Conservation (phyloP, 53 echinoderm and acorn worm species). For the Echinarachnius parma region DNA sequence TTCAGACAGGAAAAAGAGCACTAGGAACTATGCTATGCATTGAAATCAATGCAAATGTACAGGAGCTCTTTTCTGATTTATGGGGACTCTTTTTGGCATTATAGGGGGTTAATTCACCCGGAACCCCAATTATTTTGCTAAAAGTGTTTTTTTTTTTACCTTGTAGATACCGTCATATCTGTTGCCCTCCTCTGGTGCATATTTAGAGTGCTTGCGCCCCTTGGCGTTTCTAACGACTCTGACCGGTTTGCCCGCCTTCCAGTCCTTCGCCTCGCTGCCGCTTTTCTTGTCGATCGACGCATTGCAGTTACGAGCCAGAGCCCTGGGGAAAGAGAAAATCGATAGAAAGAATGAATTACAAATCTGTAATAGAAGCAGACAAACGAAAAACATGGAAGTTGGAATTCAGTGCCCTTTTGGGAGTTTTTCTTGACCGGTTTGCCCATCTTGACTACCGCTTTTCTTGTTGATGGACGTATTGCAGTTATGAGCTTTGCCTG, state of each 20-base stretch:
- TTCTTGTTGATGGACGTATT: too few relatives aligned
- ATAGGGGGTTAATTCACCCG: too few relatives aligned
- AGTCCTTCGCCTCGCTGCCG: slow-evolving; percentile 92
- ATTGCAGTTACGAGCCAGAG: slow-evolving; percentile 88
- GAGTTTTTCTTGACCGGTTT: not conserved
- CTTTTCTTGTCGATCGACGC: slow-evolving; percentile 68
- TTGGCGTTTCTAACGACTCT: slow-evolving; percentile 86
- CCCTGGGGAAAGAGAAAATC: slow-evolving; percentile 48
- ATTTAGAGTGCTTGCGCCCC: slow-evolving; percentile 95
- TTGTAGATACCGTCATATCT: slow-evolving; percentile 98
- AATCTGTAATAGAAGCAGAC: not conserved
- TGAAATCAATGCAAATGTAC: too few relatives aligned
- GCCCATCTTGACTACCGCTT: too few relatives aligned
- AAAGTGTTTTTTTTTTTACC: slow-evolving; percentile 37
- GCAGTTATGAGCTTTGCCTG: too few relatives aligned
- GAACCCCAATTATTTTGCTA: too few relatives aligned
- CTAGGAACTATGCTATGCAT: too few relatives aligned
- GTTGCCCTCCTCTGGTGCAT: slow-evolving; percentile 95
- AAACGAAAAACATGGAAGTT: not conserved
- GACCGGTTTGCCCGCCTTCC: slow-evolving; percentile 86
- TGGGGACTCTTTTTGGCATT: too few relatives aligned
- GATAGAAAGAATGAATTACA: not conserved
- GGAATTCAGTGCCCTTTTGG: not conserved
- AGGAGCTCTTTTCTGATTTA: too few relatives aligned
- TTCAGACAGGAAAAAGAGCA: too few relatives aligned